Evolutionary conservation across 1,140 invertebrate species (phyloP), one percentile per base, ranked within the genome.

Genomic region (Drosophila repletoides): DNA sequence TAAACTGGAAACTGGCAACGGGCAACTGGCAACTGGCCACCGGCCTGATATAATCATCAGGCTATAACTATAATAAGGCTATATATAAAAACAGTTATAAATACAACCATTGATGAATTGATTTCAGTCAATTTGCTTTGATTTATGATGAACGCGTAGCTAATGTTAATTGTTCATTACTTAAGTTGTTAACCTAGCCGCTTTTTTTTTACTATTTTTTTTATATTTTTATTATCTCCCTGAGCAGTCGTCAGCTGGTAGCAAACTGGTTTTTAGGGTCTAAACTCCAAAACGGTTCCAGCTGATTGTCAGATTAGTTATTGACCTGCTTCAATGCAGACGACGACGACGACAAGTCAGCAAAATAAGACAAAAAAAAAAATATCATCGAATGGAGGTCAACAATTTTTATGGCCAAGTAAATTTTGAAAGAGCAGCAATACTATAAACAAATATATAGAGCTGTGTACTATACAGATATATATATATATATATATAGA

Each of bases 241-340:
- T n/a, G n/a, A n/a, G n/a, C n/a, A n/a, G n/a, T n/a, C n/a, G n/a
- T n/a, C 4, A 49, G 45, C 9, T 49, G 15, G 31, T 31, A 17
- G 34, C 15, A 29, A 64, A 64, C 60, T 46, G 40, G 60, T 64
- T 64, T 55, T 38, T 55, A 64, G 60, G 60, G 60, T 64, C 60
- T 64, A 56, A 56, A 64, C 51, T 64, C 41, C 51, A 53, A n/a
- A n/a, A 29, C 5, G 7, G 21, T 41, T 28, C 22, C 51, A 56
- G 60, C 51, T 56, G 60, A 46, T 64, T 36, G 40, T 10, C 3
- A 49, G 49, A 64, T 64, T 55, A 46, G 60, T 21, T 63, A 43
- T 61, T 52, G 49, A 52, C 46, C 36, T 22, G 55, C 46, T 53
- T 51, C 46, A 61, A 43, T 48, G 55, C 48, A 63, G 59, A 53